Base-by-base conservation (phyloP, 2,113 vertebrate genomes). In the Odocoileus hemionus region DNA sequence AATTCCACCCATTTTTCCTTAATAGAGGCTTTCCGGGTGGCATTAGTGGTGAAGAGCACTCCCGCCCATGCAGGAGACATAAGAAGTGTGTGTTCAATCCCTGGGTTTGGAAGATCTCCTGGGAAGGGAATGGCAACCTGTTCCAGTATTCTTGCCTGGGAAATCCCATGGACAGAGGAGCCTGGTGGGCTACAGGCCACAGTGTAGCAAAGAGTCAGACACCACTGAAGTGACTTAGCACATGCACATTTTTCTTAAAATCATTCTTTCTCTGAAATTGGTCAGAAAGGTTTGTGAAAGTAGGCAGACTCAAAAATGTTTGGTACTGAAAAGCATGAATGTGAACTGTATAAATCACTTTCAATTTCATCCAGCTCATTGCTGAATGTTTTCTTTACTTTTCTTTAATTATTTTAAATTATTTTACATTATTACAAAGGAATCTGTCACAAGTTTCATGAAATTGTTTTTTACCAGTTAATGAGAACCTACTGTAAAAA, bases 381-480 rank as follows among this genome's bases (percentile, higher is more conserved):
- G 79, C 39, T 76, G 5, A 30, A 13, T 84, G 17, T 26, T 95
- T 89, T 36, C 26, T 54, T 60, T 79, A 45, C 87, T 60, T 89
- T 92, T 60, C 76, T 87, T 39, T 57, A n/a, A 80, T 61, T 10
- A 61, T 36, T 87, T 8, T 94, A 33, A 57, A n/a, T 91, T 78
- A 43, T 30, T 92, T 91, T 14, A 86, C 8, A n/a, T 92, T 64
- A 45, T 30, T 91, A 25, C 21, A 86, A 93, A 91, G 12, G 21
- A 85, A 88, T 28, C 52, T 61, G 17, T 86, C 23, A 80, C 80
- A 88, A 85, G 89, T 50, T 90, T 97, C 17, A 61, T 45, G 23
- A 90, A 97, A 95, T 90, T 90, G 55, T 14, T 92, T 95, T 94
- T 86, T 33, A 70, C 43, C 61, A 43, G n/a, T 55, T 21, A 79